Percentiles rank a stretch among this genome's conserved stretches.
These are phyloP conservation scores for Caenorhabditis macrosperma DNA, from an alignment of 2,888 invertebrate species.

Conservation along the genomic window DNA sequence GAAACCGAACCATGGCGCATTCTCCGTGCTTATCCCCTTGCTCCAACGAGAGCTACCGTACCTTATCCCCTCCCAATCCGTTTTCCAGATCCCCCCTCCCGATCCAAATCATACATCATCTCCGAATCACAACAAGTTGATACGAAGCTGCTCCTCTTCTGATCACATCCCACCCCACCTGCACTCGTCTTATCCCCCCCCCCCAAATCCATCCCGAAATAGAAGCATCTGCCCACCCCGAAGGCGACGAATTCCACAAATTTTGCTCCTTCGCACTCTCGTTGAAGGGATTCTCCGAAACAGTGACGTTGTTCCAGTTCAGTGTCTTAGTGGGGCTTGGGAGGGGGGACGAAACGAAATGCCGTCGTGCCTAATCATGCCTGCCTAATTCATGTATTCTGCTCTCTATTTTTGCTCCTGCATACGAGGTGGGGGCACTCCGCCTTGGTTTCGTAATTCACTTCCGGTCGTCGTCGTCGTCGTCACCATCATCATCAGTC, in stretches of 20 bases:
- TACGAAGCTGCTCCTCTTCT: not conserved
- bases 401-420: conserved; percentile 34
- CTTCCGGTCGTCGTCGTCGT: conserved; percentile 33
- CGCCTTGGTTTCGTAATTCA: conserved; percentile 12
- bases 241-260: no score
- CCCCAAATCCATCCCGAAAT: not conserved
- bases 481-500: conserved; percentile 1
- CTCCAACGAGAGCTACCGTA: not conserved
- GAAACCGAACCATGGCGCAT: no score
- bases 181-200: not conserved
- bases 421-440: not conserved
- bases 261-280: no score
- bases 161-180: not conserved
- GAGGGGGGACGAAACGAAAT: not conserved
- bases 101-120: not conserved
- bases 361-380: conserved; percentile 23
- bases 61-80: not conserved
- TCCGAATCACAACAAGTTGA: no score
- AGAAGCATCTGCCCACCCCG: no score
- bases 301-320: no score
- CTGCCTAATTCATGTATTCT: conserved; percentile 41
- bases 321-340: no score
- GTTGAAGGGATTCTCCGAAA: no score
- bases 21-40: no score
- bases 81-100: no score